phyloP scores from a whole-genome alignment of 2,113 vertebrate species.

The Urocolius indicus region DNA sequence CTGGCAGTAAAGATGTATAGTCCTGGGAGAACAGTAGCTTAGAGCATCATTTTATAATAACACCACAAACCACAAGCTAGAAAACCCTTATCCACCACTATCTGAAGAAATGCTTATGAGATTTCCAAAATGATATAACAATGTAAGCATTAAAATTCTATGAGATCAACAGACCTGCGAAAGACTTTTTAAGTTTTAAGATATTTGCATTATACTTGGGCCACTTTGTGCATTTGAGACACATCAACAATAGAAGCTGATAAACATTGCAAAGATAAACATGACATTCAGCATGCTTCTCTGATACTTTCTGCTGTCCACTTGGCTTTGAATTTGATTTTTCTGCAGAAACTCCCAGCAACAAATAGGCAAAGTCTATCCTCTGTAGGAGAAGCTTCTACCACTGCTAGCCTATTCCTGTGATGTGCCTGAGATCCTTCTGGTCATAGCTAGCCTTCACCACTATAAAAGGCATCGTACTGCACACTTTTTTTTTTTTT shows the following conservation, averaged over 20 bases:
- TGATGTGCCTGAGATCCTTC: background rate
- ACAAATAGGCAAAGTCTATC: background rate
- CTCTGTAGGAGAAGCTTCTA: background rate
- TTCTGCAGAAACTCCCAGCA: background rate
- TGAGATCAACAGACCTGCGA: background rate
- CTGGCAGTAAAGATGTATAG: background rate
- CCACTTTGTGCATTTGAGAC: background rate
- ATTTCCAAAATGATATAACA: background rate
- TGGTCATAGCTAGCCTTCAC: background rate
- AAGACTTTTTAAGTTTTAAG: background rate
- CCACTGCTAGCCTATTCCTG: background rate
- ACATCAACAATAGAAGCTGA: background rate
- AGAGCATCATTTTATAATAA: background rate
- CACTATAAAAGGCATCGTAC: background rate
- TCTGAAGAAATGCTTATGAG: background rate
- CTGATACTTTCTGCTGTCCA: background rate
- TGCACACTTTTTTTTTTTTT: background rate
- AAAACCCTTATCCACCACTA: background rate
- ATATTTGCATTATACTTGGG: background rate
- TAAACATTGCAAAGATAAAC: background rate
- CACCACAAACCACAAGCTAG: background rate
- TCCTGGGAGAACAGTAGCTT: background rate
- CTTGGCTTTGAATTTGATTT: background rate
- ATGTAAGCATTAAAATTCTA: background rate
- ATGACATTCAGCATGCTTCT: background rate